Conservation (phyloP, 2,888 invertebrate species). For the Mythimna loreyi region DNA sequence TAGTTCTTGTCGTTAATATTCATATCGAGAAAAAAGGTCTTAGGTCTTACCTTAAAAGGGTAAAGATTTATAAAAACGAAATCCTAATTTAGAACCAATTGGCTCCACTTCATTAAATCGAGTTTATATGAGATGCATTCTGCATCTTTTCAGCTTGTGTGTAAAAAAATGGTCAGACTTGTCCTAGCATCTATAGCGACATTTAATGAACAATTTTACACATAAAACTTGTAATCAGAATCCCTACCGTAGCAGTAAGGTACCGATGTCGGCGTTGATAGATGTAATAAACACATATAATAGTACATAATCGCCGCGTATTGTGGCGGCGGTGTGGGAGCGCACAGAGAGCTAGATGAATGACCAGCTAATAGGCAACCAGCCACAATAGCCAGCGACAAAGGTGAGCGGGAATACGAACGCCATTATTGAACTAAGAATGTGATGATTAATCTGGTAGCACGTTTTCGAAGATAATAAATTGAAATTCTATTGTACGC, state of each 20-base stretch:
- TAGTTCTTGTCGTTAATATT: conserved; percentile 40
- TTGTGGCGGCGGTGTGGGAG: conserved; percentile 73
- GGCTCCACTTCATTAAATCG: conserved; percentile 17
- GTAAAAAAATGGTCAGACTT: conserved; percentile 1
- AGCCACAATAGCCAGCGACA: conserved; percentile 68
- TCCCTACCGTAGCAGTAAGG: conserved; percentile 63
- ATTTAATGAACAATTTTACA: conserved; percentile 50
- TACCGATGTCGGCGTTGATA: conserved; percentile 72
- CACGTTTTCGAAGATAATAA: conserved; percentile 62
- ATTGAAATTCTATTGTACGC: conserved; percentile 63
- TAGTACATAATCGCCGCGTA: conserved; percentile 81
- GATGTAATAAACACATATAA: conserved; percentile 83
- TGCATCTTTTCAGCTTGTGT: no score
- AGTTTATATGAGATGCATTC: not conserved
- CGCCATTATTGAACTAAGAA: conserved; percentile 71
- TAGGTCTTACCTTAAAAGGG: conserved; percentile 47
- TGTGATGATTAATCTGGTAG: conserved; percentile 67
- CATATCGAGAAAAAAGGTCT: conserved; percentile 44
- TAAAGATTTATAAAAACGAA: conserved; percentile 38
- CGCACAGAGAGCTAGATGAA: conserved; percentile 77
- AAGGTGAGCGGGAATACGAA: conserved; percentile 69
- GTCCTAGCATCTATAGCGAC: conserved; percentile 1
- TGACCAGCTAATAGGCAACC: conserved; percentile 77
- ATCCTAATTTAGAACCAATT: conserved; percentile 20
- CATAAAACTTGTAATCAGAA: conserved; percentile 63